phyloP scores from a whole-genome alignment of 2,888 invertebrate genomes.

The Drosophila anceps region DNA sequence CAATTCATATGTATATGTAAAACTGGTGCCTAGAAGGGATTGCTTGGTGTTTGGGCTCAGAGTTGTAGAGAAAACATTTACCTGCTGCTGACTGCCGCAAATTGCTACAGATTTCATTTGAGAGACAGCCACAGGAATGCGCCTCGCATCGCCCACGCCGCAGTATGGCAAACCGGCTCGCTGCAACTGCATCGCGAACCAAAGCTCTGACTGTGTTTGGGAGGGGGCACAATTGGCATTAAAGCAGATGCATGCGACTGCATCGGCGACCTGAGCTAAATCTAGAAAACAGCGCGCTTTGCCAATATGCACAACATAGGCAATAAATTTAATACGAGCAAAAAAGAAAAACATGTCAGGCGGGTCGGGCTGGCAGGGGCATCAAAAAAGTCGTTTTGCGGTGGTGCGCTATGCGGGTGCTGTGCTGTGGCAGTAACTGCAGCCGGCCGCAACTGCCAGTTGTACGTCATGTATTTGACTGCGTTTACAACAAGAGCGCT shows the following conservation, averaged over 20 bases:
- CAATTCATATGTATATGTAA: background rate
- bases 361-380: conserved; percentile 25
- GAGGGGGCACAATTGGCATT: conserved; percentile 59
- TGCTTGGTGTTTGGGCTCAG: background rate
- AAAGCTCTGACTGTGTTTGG: conserved; percentile 1
- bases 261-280: conserved; percentile 59
- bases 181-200: background rate
- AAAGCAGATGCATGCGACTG: conserved; percentile 62
- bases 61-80: conserved; percentile 19
- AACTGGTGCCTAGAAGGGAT: background rate
- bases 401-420: conserved; percentile 73
- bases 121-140: conserved; percentile 77
- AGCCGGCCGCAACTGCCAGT: conserved; percentile 47
- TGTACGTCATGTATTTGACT: conserved; percentile 69
- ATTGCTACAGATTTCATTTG: conserved; percentile 72
- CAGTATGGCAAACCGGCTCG: conserved; percentile 40
- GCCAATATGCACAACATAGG: conserved; percentile 77
- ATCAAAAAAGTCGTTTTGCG: conserved; percentile 48
- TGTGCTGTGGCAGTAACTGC: conserved; percentile 21
- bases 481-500: conserved; percentile 50
- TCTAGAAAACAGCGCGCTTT: conserved; percentile 61
- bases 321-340: conserved; percentile 66
- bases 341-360: conserved; percentile 68
- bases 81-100: conserved; percentile 54
- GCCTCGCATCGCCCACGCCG: conserved; percentile 52